Evolutionary conservation across 2,888 invertebrate genomes (phyloP).

Genomic region (Drosophila multiciliata): DNA sequence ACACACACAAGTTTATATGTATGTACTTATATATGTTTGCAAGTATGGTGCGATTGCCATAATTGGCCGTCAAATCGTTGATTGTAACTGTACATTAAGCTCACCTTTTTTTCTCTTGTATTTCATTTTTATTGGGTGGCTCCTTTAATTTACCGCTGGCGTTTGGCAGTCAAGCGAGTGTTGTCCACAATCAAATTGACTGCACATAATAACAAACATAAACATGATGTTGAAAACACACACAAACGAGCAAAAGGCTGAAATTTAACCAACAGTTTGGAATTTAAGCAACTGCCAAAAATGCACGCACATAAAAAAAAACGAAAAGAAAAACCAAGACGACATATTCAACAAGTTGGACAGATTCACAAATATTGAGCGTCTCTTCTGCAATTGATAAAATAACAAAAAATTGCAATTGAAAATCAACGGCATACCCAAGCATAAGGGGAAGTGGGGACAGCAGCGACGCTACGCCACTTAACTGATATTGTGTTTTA

Average conservation of each 20-base stretch:
- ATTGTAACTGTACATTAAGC: constrained; percentile 45
- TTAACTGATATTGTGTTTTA: constrained; percentile 17
- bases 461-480: constrained; percentile 10
- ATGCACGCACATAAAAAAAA: constrained; percentile 37
- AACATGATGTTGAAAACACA: background rate
- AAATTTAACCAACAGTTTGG: constrained; percentile 41
- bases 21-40: background rate
- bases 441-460: background rate
- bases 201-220: constrained; percentile 5
- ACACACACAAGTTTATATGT: constrained; percentile 1
- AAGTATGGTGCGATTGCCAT: constrained; percentile 19
- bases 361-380: constrained; percentile 61
- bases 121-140: constrained; percentile 10
- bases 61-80: constrained; percentile 33
- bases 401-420: constrained; percentile 16
- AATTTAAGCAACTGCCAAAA: constrained; percentile 56
- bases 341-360: constrained; percentile 43
- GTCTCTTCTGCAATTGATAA: constrained; percentile 2
- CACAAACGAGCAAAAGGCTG: constrained; percentile 12
- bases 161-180: background rate
- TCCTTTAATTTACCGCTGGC: constrained; percentile 31
- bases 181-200: constrained; percentile 12
- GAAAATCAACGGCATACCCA: constrained; percentile 2
- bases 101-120: constrained; percentile 33
- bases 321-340: constrained; percentile 36